A percentile compares a stretch with the other conserved stretches of the same genome.
Conservation (phyloP, 2,888 invertebrate species). For the Hybos culiciformis region DNA sequence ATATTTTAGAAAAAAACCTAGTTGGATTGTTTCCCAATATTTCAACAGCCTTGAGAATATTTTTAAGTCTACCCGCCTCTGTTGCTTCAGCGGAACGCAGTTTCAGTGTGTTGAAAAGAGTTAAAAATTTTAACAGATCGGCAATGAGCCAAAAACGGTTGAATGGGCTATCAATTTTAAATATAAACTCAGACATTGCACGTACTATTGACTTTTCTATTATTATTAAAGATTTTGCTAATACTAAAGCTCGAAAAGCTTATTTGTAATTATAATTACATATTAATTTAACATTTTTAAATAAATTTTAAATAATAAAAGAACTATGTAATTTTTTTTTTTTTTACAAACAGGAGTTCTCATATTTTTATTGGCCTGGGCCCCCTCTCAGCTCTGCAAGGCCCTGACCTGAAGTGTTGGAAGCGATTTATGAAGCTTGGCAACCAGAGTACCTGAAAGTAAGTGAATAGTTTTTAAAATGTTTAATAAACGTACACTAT, state of each 20-base stretch:
- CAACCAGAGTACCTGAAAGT: too few relatives aligned
- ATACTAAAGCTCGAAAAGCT: background rate
- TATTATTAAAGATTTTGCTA: background rate
- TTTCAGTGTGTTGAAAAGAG: background rate
- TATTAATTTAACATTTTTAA: background rate
- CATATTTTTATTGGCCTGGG: background rate
- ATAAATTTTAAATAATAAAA: background rate
- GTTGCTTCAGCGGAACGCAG: background rate
- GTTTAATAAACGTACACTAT: too few relatives aligned
- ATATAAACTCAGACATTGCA: background rate
- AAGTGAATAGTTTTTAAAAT: too few relatives aligned
- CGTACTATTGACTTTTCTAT: background rate
- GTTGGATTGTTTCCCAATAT: conserved; percentile 1
- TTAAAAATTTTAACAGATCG: background rate
- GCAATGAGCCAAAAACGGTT: background rate
- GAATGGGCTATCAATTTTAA: background rate
- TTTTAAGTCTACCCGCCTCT: background rate
- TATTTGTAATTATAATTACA: background rate
- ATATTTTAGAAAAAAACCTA: conserved; percentile 1
- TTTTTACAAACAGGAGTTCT: background rate
- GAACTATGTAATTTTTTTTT: background rate
- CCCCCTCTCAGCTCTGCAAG: background rate
- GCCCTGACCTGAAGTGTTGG: too few relatives aligned
- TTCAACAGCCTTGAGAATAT: background rate
- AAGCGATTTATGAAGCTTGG: too few relatives aligned